Conservation (phyloP, 2,797 vertebrate genomes). For the Distichodus sexfasciatus region DNA sequence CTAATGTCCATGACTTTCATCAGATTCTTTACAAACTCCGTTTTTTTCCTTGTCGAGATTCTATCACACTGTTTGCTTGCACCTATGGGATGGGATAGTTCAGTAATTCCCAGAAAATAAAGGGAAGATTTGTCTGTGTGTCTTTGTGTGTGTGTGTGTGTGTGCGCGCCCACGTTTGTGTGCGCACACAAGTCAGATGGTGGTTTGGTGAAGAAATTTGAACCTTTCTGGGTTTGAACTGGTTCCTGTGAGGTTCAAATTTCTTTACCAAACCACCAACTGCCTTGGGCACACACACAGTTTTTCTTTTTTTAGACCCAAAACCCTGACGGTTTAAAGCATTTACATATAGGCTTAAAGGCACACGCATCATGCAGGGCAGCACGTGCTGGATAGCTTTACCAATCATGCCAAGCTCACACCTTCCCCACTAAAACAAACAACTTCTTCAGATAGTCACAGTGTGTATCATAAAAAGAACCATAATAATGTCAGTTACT, state of each 20-base stretch:
- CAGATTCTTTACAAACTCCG: not conserved
- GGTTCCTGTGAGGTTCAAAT: not conserved
- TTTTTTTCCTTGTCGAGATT: slow-evolving; percentile 26
- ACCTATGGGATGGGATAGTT: slow-evolving; percentile 28
- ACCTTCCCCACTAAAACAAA: too few relatives aligned
- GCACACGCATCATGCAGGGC: too few relatives aligned
- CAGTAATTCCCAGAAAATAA: slow-evolving; percentile 28
- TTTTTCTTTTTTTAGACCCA: too few relatives aligned
- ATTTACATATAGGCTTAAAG: too few relatives aligned
- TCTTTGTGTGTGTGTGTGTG: slow-evolving; percentile 23
- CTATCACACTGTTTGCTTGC: slow-evolving; percentile 30
- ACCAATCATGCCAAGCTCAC: too few relatives aligned
- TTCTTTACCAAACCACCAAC: slow-evolving; percentile 13
- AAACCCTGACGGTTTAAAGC: too few relatives aligned
- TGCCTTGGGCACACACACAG: too few relatives aligned
- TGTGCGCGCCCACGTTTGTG: too few relatives aligned
- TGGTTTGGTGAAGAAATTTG: slow-evolving; percentile 2
- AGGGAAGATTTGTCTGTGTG: slow-evolving; percentile 18
- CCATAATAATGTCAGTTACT: not conserved
- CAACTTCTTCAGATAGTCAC: too few relatives aligned
- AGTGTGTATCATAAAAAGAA: not conserved
- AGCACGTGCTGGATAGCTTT: too few relatives aligned
- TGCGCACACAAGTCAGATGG: too few relatives aligned
- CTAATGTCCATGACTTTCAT: not conserved
- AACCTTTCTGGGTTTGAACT: not conserved